Evolutionary conservation across 2,888 invertebrate genomes (phyloP).

Genomic region (Spisula solida): DNA sequence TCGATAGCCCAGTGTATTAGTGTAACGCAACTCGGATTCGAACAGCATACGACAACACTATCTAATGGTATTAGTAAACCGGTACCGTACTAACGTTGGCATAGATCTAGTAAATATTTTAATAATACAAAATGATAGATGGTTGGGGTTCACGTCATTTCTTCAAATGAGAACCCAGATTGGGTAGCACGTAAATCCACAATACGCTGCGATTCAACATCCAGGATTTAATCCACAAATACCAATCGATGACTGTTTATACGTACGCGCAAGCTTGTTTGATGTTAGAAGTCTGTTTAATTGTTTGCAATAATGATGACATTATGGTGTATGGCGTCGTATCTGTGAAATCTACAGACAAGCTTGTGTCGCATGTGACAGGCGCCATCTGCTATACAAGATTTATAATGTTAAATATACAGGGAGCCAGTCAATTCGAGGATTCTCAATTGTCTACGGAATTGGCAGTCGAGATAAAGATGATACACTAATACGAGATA

Average conservation of each 20-base stretch:
- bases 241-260: neutral
- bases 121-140: too few relatives aligned
- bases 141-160: too few relatives aligned
- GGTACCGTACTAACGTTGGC: too few relatives aligned
- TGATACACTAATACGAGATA: too few relatives aligned
- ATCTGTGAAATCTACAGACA: neutral
- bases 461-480: neutral
- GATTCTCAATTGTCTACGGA: neutral
- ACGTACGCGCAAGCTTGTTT: neutral
- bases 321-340: neutral
- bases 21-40: too few relatives aligned
- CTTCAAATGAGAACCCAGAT: too few relatives aligned
- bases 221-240: neutral
- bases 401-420: neutral
- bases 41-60: too few relatives aligned
- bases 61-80: too few relatives aligned
- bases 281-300: neutral
- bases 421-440: neutral
- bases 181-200: neutral
- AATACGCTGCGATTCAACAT: neutral
- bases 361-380: neutral
- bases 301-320: neutral
- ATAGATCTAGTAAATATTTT: too few relatives aligned
- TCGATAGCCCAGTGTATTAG: too few relatives aligned
- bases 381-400: neutral